Percentiles rank a stretch among this genome's conserved stretches.
Conservation (phyloP, 2,888 invertebrate species). For the Melieria crassipennis region DNA sequence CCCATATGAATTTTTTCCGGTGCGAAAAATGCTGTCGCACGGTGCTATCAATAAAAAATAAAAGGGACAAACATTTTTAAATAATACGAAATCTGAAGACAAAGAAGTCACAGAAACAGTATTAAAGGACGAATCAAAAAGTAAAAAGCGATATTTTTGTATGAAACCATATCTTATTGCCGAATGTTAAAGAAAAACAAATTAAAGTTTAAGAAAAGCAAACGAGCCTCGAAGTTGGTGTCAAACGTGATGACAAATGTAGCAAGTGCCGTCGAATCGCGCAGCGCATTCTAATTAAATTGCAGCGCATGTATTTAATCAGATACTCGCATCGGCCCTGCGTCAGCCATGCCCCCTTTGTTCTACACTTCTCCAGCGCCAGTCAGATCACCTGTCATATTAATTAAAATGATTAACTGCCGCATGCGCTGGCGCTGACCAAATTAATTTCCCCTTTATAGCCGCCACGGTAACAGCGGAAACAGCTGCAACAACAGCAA, state of each 20-base stretch:
- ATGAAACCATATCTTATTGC: too few species aligned
- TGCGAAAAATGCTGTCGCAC: too few species aligned
- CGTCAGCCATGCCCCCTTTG: too few species aligned
- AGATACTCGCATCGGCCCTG: too few species aligned
- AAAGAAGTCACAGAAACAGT: background rate
- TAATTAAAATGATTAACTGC: conserved; percentile 41
- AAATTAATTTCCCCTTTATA: conserved; percentile 36
- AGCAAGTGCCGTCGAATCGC: background rate
- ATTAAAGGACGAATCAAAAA: too few species aligned
- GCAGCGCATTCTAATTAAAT: background rate
- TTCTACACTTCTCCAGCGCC: background rate
- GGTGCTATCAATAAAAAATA: background rate
- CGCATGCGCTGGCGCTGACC: conserved; percentile 25
- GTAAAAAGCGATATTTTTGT: too few species aligned
- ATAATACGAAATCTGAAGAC: background rate
- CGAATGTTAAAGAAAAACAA: too few species aligned
- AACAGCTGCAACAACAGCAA: background rate
- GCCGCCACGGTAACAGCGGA: conserved; percentile 15
- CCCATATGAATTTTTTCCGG: too few species aligned
- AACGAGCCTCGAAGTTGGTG: too few species aligned
- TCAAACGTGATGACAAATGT: background rate
- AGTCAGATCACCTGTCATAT: conserved; percentile 16
- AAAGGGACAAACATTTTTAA: background rate
- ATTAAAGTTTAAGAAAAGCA: too few species aligned
- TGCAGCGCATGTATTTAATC: background rate